A percentile compares a stretch with the other conserved stretches of the same genome.
These are phyloP conservation scores for Pygoscelis antarcticus DNA, from an alignment of 2,113 vertebrate species.

Conservation along the genomic window DNA sequence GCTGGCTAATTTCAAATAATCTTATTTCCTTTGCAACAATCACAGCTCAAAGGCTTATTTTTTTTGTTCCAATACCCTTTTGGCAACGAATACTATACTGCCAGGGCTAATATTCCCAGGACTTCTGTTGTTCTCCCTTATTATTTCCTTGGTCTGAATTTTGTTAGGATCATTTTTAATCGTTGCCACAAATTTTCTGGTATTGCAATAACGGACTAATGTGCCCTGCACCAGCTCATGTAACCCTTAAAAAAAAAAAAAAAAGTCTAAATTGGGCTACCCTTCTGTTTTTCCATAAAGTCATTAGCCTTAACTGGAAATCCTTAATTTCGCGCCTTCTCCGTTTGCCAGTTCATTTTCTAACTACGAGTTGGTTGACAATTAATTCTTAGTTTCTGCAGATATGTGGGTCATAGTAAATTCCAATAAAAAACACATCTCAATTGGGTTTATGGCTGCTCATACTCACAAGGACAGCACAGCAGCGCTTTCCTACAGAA, in stretches of 20 bases:
- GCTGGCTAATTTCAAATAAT: neutral
- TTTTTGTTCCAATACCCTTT: neutral
- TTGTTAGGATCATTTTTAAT: neutral
- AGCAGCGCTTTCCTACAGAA: neutral
- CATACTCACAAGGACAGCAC: neutral
- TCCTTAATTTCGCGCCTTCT: neutral
- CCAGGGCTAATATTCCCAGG: too few relatives aligned
- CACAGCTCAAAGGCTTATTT: neutral
- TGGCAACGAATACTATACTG: neutral
- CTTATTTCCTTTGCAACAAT: neutral
- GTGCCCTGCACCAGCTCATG: neutral
- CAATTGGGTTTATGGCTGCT: neutral
- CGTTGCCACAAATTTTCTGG: neutral
- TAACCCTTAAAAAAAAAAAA: neutral
- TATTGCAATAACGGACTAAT: neutral
- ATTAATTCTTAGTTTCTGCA: too few relatives aligned
- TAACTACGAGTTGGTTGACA: fast-evolving
- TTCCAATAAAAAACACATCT: neutral
- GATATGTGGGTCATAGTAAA: too few relatives aligned
- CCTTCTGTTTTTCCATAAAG: neutral
- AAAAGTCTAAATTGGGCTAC: neutral
- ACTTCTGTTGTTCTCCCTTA: neutral
- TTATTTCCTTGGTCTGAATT: neutral
- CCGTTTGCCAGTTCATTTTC: neutral
- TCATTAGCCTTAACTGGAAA: neutral